Evolutionary conservation across 2,797 vertebrate species (phyloP).

Genomic region (Sebastes oblongus): DNA sequence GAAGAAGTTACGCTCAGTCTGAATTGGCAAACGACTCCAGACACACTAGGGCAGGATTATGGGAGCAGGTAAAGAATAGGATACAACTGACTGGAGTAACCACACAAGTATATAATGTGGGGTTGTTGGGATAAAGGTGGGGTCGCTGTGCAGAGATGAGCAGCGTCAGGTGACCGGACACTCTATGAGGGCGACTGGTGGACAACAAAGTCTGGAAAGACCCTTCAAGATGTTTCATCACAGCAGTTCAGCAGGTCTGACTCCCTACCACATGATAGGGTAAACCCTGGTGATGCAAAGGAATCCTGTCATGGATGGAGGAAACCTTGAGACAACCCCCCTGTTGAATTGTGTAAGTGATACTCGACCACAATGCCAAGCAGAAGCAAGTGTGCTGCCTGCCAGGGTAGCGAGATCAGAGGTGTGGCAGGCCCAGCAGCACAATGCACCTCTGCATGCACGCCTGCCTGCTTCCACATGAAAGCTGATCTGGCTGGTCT

Average conservation of each 20-base stretch:
- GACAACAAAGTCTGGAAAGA: neutral
- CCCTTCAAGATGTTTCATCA: neutral
- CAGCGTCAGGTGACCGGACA: neutral
- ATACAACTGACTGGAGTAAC: neutral
- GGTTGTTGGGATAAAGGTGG: neutral
- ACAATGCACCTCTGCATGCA: conserved; percentile 20
- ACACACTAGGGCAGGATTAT: too few species aligned
- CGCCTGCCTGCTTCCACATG: conserved; percentile 32
- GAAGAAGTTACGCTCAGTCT: too few species aligned
- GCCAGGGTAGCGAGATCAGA: conserved; percentile 21
- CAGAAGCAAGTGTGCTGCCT: conserved; percentile 25
- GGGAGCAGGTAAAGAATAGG: too few species aligned
- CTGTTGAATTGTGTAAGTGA: conserved; percentile 42
- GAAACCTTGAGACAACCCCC: conserved; percentile 29
- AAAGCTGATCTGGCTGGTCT: conserved; percentile 50
- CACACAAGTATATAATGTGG: neutral
- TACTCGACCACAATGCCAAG: conserved; percentile 30
- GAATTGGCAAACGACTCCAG: too few species aligned
- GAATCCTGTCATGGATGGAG: conserved; percentile 39
- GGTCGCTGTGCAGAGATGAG: neutral
- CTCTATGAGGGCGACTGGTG: neutral
- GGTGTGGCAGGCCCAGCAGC: conserved; percentile 1
- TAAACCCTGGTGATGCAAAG: conserved; percentile 30
- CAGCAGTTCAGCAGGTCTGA: neutral
- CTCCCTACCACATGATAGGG: conserved; percentile 16